These are phyloP conservation scores for Elanoides forficatus DNA, from an alignment of 2,113 vertebrate genomes.

Conservation along the genomic window DNA sequence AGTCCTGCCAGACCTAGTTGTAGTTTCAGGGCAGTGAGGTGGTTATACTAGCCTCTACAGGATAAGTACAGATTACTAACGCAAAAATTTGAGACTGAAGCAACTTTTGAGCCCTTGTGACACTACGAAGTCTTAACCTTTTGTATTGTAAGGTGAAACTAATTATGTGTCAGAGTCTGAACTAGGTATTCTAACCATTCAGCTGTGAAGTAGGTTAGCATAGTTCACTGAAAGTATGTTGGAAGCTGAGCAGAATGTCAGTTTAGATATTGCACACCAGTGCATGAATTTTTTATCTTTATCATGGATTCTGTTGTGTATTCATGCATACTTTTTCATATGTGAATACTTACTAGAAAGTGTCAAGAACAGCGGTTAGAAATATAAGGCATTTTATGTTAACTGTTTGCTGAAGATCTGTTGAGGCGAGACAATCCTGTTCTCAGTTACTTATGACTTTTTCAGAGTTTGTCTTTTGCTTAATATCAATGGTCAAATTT, in stretches of 20 bases:
- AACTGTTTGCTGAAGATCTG: background rate
- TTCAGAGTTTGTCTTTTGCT: background rate
- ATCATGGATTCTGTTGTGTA: background rate
- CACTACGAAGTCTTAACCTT: conserved; percentile 2
- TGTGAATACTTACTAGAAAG: background rate
- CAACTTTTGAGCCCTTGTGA: background rate
- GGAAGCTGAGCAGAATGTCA: background rate
- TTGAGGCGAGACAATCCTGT: background rate
- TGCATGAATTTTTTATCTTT: background rate
- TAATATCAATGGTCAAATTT: background rate
- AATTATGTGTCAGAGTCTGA: conserved; percentile 3
- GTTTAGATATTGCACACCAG: background rate
- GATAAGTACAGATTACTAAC: background rate
- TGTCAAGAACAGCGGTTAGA: background rate
- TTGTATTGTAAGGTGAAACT: conserved; percentile 10
- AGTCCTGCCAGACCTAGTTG: background rate
- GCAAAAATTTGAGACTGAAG: background rate
- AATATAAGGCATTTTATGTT: background rate
- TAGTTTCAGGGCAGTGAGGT: background rate
- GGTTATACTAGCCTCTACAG: background rate
- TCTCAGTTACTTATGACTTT: background rate
- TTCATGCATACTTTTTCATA: background rate
- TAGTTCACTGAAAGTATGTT: conserved; percentile 5
- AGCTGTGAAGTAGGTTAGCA: conserved; percentile 12
- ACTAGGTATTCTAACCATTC: background rate